Evolutionary conservation across 2,113 vertebrate genomes (phyloP).

Genomic region (Xiphophorus couchianus): DNA sequence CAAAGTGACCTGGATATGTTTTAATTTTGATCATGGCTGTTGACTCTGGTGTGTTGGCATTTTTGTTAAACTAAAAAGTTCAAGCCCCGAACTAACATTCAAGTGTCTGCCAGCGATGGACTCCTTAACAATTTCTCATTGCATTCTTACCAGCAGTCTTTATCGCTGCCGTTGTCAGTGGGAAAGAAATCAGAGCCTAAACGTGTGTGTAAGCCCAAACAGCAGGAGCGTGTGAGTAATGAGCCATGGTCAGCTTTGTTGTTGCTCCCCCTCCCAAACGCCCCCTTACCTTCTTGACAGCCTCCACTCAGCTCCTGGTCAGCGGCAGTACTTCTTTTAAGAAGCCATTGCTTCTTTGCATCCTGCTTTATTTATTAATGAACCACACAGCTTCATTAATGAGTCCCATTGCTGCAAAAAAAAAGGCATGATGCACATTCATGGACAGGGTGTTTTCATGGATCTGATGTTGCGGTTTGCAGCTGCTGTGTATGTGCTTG

Average conservation of each 20-base stretch:
- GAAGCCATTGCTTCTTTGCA: slow-evolving; percentile 52
- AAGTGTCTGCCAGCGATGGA: slow-evolving; percentile 16
- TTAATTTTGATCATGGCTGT: slow-evolving; percentile 6
- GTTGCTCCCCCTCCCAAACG: slow-evolving; percentile 41
- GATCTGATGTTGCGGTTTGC: slow-evolving; percentile 15
- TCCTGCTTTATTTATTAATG: slow-evolving; percentile 63
- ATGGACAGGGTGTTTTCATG: slow-evolving; percentile 50
- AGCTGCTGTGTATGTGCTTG: slow-evolving; percentile 45
- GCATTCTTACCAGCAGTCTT: slow-evolving; percentile 80
- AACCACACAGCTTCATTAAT: slow-evolving; percentile 10
- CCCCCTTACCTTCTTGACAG: slow-evolving; percentile 44
- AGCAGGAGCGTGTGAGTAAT: slow-evolving; percentile 83
- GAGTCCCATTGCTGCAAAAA: slow-evolving; percentile 35
- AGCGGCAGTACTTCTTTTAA: slow-evolving; percentile 60
- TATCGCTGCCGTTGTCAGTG: slow-evolving; percentile 80
- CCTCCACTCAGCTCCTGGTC: slow-evolving; percentile 71
- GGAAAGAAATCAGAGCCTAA: slow-evolving; percentile 80
- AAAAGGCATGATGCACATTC: slow-evolving; percentile 59
- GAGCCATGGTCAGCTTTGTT: slow-evolving; percentile 58
- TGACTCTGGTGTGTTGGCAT: background rate
- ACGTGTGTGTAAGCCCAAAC: slow-evolving; percentile 79
- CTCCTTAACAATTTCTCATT: slow-evolving; percentile 71
- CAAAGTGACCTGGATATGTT: background rate
- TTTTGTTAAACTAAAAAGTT: slow-evolving; percentile 7
- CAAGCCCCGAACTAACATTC: slow-evolving; percentile 2